A percentile compares a stretch with the other conserved stretches of the same genome.
phyloP scores from a whole-genome alignment of 2,888 invertebrate species.

The Gryllus longicercus region DNA sequence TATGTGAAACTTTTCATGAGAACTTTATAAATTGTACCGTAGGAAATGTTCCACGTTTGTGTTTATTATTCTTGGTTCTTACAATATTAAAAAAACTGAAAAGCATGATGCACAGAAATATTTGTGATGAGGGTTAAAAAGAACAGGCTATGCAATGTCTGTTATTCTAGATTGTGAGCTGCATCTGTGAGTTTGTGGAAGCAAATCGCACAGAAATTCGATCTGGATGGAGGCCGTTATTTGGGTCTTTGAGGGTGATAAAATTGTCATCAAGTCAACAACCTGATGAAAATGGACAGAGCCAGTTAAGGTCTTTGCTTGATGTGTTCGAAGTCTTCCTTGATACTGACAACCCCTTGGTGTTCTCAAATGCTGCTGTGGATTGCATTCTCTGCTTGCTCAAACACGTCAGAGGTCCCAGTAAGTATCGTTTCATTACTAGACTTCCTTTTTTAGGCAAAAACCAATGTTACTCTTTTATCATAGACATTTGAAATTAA shows the following conservation, averaged over 20 bases:
- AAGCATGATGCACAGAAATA: background rate
- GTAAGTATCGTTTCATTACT: constrained; percentile 40
- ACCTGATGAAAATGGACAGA: constrained; percentile 42
- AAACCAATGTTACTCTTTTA: no score
- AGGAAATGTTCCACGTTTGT: no score
- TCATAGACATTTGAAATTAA: no score
- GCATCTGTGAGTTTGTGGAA: constrained; percentile 93
- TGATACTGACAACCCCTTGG: constrained; percentile 85
- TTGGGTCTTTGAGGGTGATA: constrained; percentile 88
- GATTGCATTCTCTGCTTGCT: constrained; percentile 90
- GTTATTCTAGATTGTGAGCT: constrained; percentile 77
- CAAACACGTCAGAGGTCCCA: constrained; percentile 70
- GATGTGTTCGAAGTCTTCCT: constrained; percentile 94
- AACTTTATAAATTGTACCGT: no score
- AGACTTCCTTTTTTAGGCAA: no score
- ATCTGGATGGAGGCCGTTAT: constrained; percentile 94
- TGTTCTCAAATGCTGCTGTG: constrained; percentile 90
- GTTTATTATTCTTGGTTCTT: no score
- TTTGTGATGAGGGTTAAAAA: background rate
- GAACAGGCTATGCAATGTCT: background rate
- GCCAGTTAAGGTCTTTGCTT: constrained; percentile 68
- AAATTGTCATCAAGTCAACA: constrained; percentile 42
- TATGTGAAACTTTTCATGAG: no score
- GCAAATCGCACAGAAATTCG: constrained; percentile 88
- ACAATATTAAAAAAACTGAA: no score